These are phyloP conservation scores for Phalacrocorax carbo DNA, from an alignment of 2,113 vertebrate species.

Conservation along the genomic window DNA sequence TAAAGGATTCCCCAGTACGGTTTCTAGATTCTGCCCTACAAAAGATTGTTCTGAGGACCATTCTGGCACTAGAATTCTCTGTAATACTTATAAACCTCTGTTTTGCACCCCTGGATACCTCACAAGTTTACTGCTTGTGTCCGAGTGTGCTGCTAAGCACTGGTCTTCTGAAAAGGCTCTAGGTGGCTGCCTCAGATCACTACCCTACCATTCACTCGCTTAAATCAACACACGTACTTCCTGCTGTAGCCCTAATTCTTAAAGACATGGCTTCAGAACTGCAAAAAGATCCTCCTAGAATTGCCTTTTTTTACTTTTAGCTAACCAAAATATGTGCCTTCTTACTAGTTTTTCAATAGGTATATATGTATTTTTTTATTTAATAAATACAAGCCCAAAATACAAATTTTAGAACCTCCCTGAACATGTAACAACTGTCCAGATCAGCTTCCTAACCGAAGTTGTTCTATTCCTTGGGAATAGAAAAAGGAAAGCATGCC, in stretches of 20 bases:
- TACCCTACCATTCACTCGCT: background rate
- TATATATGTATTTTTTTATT: background rate
- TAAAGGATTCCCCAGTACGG: background rate
- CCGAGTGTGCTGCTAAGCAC: background rate
- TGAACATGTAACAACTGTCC: rapidly evolving
- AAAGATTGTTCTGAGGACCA: background rate
- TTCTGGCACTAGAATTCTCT: background rate
- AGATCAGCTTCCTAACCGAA: background rate
- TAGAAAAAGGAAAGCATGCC: background rate
- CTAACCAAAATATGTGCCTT: background rate
- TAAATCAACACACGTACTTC: background rate
- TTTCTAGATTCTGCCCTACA: background rate
- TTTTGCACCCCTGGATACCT: background rate
- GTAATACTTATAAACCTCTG: background rate
- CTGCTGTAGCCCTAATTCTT: background rate
- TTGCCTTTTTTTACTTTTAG: background rate
- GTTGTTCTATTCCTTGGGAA: background rate
- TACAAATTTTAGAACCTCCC: background rate
- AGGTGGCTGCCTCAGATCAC: background rate
- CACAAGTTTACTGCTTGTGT: background rate
- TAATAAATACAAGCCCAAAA: background rate
- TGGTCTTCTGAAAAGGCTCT: background rate
- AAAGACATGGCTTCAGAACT: background rate
- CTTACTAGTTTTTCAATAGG: background rate
- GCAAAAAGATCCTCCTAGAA: background rate